phyloP scores from a whole-genome alignment of 2,113 vertebrate genomes.

The Sardina pilchardus region DNA sequence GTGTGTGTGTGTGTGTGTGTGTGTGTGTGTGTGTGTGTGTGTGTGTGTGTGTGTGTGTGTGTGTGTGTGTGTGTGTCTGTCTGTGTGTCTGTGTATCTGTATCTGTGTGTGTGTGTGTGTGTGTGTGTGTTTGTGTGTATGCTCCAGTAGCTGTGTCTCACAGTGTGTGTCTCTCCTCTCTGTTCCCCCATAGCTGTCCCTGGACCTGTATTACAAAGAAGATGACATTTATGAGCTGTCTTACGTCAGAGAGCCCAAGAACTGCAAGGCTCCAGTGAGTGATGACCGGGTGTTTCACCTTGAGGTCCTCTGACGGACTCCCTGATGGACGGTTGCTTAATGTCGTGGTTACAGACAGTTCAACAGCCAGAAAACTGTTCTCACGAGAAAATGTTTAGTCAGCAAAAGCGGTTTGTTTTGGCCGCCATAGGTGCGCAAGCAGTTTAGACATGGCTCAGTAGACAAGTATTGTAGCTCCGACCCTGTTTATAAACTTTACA shows the following conservation, averaged over 20 bases:
- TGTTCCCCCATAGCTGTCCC: constrained; percentile 77
- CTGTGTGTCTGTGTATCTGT: constrained; percentile 58
- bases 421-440: no score
- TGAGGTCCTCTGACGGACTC: neutral
- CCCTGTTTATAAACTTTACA: no score
- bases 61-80: constrained; percentile 27
- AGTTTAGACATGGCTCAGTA: no score
- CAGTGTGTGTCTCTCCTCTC: neutral
- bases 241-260: constrained; percentile 89
- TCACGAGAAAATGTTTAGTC: no score
- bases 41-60: neutral
- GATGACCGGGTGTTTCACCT: neutral
- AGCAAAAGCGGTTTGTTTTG: no score
- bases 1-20: constrained; percentile 44
- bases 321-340: no score
- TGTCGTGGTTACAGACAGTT: no score
- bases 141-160: no score
- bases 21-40: constrained; percentile 46
- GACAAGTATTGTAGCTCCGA: no score
- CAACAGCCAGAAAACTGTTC: no score
- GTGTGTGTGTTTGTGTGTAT: constrained; percentile 38
- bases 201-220: constrained; percentile 95
- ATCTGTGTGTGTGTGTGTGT: neutral
- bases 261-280: constrained; percentile 86
- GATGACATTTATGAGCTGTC: constrained; percentile 97